Conservation (phyloP, 1,140 invertebrate genomes). For the Myzus persicae region DNA sequence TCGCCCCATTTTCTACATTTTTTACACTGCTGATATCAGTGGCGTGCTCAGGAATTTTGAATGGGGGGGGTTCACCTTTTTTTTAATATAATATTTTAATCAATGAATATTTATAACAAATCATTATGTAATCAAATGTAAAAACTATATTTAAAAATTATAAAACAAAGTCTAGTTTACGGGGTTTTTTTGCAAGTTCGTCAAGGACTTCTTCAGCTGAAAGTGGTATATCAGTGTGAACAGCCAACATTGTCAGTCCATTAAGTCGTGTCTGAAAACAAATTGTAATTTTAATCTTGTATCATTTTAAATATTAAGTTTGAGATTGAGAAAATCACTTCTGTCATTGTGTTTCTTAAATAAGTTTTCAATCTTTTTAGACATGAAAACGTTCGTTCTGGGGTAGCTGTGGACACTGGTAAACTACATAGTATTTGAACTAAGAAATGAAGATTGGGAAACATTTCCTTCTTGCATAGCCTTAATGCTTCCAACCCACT, state of each 20-base stretch:
- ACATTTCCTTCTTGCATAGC: not conserved
- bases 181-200: not conserved
- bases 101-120: no score
- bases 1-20: no score
- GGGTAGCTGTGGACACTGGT: no score
- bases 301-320: not conserved
- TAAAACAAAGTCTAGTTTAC: not conserved
- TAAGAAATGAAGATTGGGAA: not conserved
- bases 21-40: no score
- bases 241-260: not conserved
- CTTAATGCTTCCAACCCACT: not conserved
- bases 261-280: not conserved
- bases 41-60: no score
- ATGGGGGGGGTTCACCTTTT: no score
- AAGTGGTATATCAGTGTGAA: not conserved
- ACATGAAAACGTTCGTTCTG: slow-evolving; percentile 6
- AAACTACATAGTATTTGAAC: not conserved
- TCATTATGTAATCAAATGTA: no score
- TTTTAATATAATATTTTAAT: no score
- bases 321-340: not conserved
- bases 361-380: not conserved
- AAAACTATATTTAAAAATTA: not conserved
- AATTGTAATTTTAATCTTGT: not conserved
- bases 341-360: not conserved
- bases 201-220: not conserved